Conservation (phyloP, 2,113 vertebrate species). For the Chaetops frenatus region DNA sequence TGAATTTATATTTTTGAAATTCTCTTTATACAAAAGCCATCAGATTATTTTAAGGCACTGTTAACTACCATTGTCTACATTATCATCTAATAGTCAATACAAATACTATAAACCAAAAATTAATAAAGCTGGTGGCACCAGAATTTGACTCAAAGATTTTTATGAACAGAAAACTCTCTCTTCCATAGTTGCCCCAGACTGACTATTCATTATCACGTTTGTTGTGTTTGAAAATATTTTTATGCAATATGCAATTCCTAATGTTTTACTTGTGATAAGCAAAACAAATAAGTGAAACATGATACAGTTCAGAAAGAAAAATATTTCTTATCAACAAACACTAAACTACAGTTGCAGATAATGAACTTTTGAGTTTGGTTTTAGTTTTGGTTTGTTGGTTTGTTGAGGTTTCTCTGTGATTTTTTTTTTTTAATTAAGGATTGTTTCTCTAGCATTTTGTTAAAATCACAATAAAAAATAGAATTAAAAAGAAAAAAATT, state of each 20-base stretch:
- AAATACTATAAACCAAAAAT: background rate
- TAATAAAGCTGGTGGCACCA: background rate
- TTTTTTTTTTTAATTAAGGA: background rate
- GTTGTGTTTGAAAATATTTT: background rate
- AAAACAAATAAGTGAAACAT: background rate
- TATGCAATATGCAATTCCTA: background rate
- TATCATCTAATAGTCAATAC: background rate
- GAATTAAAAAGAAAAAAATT: background rate
- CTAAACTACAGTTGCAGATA: background rate
- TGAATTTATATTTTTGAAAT: background rate
- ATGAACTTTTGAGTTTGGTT: background rate
- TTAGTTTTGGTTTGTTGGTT: background rate
- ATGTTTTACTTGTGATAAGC: background rate
- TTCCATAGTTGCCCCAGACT: background rate
- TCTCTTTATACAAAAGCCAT: background rate
- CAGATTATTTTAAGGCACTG: background rate
- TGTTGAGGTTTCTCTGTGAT: background rate
- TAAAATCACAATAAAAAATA: background rate
- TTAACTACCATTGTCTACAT: background rate
- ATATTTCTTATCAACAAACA: background rate
- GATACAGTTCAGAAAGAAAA: background rate
- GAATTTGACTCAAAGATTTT: background rate
- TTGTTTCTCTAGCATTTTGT: background rate
- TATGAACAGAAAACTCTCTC: background rate
- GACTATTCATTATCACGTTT: background rate